Conservation (phyloP, 2,888 invertebrate genomes). For the Standfussiana lucernea region DNA sequence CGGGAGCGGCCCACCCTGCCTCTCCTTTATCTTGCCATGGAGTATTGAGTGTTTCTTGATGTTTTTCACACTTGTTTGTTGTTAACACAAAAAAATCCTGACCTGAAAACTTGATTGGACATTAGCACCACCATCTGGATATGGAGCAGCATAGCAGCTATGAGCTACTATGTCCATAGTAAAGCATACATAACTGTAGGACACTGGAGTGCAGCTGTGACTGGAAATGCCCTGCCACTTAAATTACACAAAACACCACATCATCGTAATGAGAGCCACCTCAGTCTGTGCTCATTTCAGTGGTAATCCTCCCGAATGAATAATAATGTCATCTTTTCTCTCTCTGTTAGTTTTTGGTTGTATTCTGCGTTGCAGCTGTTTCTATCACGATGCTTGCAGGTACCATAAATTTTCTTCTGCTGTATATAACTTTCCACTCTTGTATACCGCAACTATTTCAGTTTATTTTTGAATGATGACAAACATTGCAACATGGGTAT, state of each 20-base stretch:
- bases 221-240: constrained; percentile 65
- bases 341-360: constrained; percentile 61
- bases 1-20: constrained; percentile 85
- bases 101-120: constrained; percentile 90
- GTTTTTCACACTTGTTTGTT: constrained; percentile 76
- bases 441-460: constrained; percentile 60
- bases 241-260: constrained; percentile 64
- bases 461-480: constrained; percentile 48
- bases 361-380: constrained; percentile 62
- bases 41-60: constrained; percentile 69
- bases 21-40: constrained; percentile 70
- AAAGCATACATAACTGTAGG: constrained; percentile 73
- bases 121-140: constrained; percentile 87
- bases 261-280: constrained; percentile 61
- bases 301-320: constrained; percentile 61
- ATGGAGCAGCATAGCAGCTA: constrained; percentile 77
- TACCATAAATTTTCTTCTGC: constrained; percentile 64
- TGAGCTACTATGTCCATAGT: constrained; percentile 77
- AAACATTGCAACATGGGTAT: constrained; percentile 44
- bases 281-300: constrained; percentile 63
- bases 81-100: constrained; percentile 78
- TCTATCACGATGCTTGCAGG: constrained; percentile 57
- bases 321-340: constrained; percentile 60
- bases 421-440: constrained; percentile 60
- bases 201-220: constrained; percentile 63